Evolutionary conservation across 1,140 invertebrate species (phyloP).

Genomic region (Lepidurus couesii): DNA sequence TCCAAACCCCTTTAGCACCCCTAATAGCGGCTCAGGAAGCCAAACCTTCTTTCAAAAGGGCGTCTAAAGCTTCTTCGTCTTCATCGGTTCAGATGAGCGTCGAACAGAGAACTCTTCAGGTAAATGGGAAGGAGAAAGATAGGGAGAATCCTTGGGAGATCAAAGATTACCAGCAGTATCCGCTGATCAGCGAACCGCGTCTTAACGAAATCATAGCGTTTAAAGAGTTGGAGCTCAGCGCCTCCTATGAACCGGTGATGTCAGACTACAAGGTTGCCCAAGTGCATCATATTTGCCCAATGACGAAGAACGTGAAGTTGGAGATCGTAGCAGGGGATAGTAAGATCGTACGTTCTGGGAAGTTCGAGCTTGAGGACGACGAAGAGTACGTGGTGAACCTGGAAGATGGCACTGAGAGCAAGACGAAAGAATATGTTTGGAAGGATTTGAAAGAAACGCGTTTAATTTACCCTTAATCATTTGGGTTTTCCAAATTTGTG

Average conservation of each 20-base stretch:
- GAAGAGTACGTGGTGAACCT: not conserved
- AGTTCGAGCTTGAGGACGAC: slow-evolving; percentile 10
- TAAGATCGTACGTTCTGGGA: not conserved
- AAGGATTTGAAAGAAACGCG: slow-evolving; percentile 24
- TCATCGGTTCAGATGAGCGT: not conserved
- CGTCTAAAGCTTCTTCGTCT: not conserved
- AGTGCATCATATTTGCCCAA: not conserved
- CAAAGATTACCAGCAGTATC: not conserved
- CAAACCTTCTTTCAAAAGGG: not conserved
- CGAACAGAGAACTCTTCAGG: too few species aligned
- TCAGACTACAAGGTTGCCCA: not conserved
- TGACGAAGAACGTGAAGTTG: not conserved
- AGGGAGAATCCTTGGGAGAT: not conserved
- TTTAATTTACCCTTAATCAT: slow-evolving; percentile 25
- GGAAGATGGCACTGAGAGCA: not conserved
- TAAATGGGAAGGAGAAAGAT: not conserved
- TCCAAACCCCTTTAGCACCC: not conserved
- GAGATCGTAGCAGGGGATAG: not conserved
- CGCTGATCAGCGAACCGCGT: slow-evolving; percentile 11
- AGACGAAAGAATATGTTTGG: not conserved
- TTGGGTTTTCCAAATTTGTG: not conserved
- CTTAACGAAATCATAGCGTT: not conserved
- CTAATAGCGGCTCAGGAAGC: not conserved
- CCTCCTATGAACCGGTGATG: not conserved
- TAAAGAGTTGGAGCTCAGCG: not conserved